A percentile compares a stretch with the other conserved stretches of the same genome.
phyloP scores from a whole-genome alignment of 2,888 invertebrate species.

The Polietes domitor region DNA sequence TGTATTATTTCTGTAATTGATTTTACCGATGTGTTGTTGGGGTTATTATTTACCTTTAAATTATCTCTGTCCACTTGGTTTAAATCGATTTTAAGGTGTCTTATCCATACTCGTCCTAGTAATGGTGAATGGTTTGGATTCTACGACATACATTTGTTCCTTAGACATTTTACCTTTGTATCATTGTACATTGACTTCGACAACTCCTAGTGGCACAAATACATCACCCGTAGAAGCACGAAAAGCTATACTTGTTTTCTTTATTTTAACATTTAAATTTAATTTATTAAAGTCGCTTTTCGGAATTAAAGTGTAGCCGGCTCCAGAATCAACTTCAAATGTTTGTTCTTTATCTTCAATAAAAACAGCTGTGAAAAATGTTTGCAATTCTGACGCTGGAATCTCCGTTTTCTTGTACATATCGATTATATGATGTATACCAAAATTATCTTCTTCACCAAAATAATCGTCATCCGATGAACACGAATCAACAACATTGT shows the following conservation, averaged over 20 bases:
- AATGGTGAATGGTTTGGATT: neutral
- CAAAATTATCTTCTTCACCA: too few species aligned
- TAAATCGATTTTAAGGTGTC: too few species aligned
- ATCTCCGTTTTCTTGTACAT: conserved; percentile 33
- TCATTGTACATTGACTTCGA: conserved; percentile 28
- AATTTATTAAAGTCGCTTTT: conserved; percentile 44
- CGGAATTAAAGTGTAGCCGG: neutral
- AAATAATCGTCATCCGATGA: too few species aligned
- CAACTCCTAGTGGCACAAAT: conserved; percentile 48
- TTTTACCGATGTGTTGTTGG: conserved; percentile 8
- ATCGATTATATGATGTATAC: conserved; percentile 45
- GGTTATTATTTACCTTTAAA: neutral
- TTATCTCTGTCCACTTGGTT: too few species aligned
- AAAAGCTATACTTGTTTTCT: conserved; percentile 43
- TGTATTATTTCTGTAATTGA: conserved; percentile 37
- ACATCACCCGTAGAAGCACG: conserved; percentile 41
- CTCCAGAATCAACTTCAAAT: conserved; percentile 48
- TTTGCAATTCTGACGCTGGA: neutral
- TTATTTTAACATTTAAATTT: conserved; percentile 10
- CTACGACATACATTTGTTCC: neutral
- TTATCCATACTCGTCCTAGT: too few species aligned
- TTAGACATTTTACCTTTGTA: conserved; percentile 28
- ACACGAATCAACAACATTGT: too few species aligned
- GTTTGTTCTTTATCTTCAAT: too few species aligned
- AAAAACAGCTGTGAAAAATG: conserved; percentile 34